Conservation (phyloP, 2,888 invertebrate species). For the Philereme transversata region DNA sequence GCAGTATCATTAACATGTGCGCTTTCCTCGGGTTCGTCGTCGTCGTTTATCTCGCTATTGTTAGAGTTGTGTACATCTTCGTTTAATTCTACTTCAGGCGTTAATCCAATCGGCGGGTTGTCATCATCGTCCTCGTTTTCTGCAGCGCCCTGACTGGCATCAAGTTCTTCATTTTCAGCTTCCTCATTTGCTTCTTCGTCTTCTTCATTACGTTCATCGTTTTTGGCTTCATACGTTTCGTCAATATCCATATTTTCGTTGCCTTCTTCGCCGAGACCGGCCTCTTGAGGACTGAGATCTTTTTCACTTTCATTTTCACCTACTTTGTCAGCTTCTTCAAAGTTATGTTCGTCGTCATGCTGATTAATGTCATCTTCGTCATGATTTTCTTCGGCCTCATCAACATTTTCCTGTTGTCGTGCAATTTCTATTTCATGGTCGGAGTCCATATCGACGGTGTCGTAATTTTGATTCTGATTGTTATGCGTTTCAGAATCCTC, state of each 20-base stretch:
- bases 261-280: conserved; percentile 44
- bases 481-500: conserved; percentile 54
- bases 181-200: conserved; percentile 46
- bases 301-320: conserved; percentile 55
- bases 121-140: conserved; percentile 71
- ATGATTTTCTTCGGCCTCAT: conserved; percentile 48
- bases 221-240: conserved; percentile 44
- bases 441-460: conserved; percentile 79
- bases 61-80: conserved; percentile 65
- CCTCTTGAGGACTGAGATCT: conserved; percentile 34
- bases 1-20: conserved; percentile 57
- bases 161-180: conserved; percentile 52
- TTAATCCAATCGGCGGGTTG: conserved; percentile 56
- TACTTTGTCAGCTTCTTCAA: conserved; percentile 44
- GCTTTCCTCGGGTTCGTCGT: conserved; percentile 57
- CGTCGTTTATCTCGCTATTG: conserved; percentile 66
- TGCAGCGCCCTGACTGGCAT: conserved; percentile 54
- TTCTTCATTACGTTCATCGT: conserved; percentile 50
- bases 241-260: conserved; percentile 53
- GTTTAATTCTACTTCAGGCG: conserved; percentile 77
- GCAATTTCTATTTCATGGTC: conserved; percentile 81
- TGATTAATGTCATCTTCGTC: conserved; percentile 46
- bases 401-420: conserved; percentile 58
- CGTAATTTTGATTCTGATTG: conserved; percentile 69
- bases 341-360: conserved; percentile 46